Evolutionary conservation across 2,797 vertebrate species (phyloP).

Genomic region (Molossus alvarezi): DNA sequence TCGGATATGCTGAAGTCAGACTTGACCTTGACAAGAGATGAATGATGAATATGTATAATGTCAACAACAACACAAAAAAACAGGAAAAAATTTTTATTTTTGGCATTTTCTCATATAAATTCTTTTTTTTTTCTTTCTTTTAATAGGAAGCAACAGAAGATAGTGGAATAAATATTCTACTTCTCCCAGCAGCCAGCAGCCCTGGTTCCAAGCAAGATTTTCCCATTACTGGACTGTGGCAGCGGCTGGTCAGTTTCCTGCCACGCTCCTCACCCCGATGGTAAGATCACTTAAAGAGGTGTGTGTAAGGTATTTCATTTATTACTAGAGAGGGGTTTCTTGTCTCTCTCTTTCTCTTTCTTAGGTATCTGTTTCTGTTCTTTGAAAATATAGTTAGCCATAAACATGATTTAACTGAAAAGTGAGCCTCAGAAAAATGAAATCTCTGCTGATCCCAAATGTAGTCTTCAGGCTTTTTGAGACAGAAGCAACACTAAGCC

Average conservation of each 20-base stretch:
- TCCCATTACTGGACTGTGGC: not conserved
- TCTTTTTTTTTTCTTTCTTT: not conserved
- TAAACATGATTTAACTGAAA: slow-evolving; percentile 13
- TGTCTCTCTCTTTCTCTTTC: not conserved
- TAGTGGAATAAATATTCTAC: not conserved
- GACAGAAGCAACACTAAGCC: not conserved
- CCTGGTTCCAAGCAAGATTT: not conserved
- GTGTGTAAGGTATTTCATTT: not conserved
- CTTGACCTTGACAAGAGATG: slow-evolving; percentile 34
- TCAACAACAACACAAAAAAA: not conserved
- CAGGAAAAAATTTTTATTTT: slow-evolving; percentile 6
- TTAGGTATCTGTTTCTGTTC: slow-evolving; percentile 50
- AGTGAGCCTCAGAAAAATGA: not conserved
- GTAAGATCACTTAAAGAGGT: not conserved
- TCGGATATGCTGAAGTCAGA: not conserved
- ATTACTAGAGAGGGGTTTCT: not conserved
- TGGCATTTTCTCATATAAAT: not conserved
- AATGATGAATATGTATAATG: slow-evolving; percentile 7
- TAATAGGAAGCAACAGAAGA: slow-evolving; percentile 44
- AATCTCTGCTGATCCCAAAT: slow-evolving; percentile 4
- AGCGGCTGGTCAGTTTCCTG: not conserved
- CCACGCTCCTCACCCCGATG: not conserved
- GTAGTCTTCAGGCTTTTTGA: not conserved
- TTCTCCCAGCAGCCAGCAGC: not conserved
- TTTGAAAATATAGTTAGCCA: slow-evolving; percentile 36